These are phyloP conservation scores for Alcis repandata DNA, from an alignment of 2,888 invertebrate species.

Conservation along the genomic window DNA sequence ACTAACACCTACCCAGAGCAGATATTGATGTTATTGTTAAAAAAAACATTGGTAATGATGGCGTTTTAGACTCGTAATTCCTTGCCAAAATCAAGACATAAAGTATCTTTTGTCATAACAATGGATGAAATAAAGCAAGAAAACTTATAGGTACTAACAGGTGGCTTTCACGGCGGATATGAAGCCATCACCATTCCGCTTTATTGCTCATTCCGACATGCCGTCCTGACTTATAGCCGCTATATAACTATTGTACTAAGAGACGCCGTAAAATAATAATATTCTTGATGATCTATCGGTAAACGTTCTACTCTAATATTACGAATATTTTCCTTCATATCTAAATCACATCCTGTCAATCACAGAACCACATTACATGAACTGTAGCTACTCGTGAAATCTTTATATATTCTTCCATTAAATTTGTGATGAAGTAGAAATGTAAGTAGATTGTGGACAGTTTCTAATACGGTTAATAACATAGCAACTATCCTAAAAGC, in stretches of 20 bases:
- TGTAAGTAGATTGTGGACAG: too few species aligned
- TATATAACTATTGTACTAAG: slow-evolving; percentile 51
- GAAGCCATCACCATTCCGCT: slow-evolving; percentile 53
- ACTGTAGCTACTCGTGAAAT: too few species aligned
- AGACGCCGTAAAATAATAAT: slow-evolving; percentile 46
- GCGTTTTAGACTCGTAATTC: not conserved
- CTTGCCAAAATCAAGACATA: slow-evolving; percentile 1
- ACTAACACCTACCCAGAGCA: too few species aligned
- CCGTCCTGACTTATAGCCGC: slow-evolving; percentile 53
- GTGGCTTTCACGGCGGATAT: slow-evolving; percentile 55
- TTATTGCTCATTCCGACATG: slow-evolving; percentile 60
- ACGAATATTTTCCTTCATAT: not conserved
- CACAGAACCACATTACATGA: too few species aligned
- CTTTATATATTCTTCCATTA: too few species aligned
- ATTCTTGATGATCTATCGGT: slow-evolving; percentile 12
- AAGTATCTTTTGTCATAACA: slow-evolving; percentile 10
- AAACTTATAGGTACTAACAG: slow-evolving; percentile 50
- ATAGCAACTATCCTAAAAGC: slow-evolving; percentile 6
- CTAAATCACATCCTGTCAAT: not conserved
- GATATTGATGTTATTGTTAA: too few species aligned
- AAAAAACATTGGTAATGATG: too few species aligned
- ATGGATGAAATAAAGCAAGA: slow-evolving; percentile 13
- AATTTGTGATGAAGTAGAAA: too few species aligned
- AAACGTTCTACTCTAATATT: not conserved
- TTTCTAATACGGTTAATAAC: not conserved